Conservation (phyloP, 2,888 invertebrate genomes). For the Apodemia duryi region DNA sequence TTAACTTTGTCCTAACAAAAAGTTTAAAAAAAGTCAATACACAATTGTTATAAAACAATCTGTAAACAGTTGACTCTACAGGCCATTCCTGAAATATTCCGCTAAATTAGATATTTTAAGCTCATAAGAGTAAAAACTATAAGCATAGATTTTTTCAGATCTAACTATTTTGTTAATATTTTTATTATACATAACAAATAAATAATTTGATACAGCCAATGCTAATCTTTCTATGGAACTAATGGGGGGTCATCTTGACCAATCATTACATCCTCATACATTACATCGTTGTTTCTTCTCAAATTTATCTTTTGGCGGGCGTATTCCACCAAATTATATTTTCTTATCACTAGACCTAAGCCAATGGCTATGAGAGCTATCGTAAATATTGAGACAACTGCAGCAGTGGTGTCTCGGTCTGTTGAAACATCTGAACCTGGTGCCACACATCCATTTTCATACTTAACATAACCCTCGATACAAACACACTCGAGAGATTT, state of each 20-base stretch:
- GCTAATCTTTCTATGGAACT: slow-evolving; percentile 49
- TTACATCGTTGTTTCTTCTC: slow-evolving; percentile 61
- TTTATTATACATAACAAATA: slow-evolving; percentile 24
- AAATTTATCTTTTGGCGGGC: slow-evolving; percentile 57
- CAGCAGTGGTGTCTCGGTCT: slow-evolving; percentile 48
- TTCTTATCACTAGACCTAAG: slow-evolving; percentile 61
- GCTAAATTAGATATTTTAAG: too few species aligned
- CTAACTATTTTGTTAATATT: too few species aligned
- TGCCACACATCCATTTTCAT: slow-evolving; percentile 48
- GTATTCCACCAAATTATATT: slow-evolving; percentile 67
- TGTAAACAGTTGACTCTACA: too few species aligned
- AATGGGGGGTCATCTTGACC: slow-evolving; percentile 74
- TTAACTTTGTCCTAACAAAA: too few species aligned
- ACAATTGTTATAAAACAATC: too few species aligned
- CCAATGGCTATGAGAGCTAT: slow-evolving; percentile 59
- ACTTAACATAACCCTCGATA: slow-evolving; percentile 42
- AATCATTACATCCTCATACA: slow-evolving; percentile 78
- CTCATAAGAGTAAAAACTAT: too few species aligned
- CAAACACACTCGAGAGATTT: slow-evolving; percentile 50
- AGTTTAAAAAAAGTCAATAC: too few species aligned
- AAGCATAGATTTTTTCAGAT: too few species aligned
- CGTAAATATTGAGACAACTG: slow-evolving; percentile 58
- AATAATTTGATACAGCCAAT: slow-evolving; percentile 29
- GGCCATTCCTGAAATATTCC: too few species aligned
- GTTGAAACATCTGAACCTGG: slow-evolving; percentile 30